Base-by-base conservation (phyloP, 2,888 invertebrate genomes). In the Cremastinae sp. region DNA sequence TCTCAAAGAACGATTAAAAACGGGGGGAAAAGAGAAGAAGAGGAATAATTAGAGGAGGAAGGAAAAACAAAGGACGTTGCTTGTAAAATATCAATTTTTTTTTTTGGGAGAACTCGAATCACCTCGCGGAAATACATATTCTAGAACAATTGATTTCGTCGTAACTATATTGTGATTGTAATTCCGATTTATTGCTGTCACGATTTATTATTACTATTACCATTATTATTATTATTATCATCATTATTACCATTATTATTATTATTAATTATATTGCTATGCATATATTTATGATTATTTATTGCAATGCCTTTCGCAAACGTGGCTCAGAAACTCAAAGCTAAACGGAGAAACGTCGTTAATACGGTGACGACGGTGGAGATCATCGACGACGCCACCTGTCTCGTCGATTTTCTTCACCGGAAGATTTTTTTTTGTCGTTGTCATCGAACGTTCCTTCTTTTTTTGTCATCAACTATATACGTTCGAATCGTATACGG, bases 91-190 rank as follows among this genome's bases (percentile, higher is more conserved):
- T 36, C 34, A 28, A 53, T 70, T 41, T 43, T 62, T 54, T 49
- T 28, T n/a, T n/a, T n/a, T n/a, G n/a, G n/a, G n/a, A 47, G 53
- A 14, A 51, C 58, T 59, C 28, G 38, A 53, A 61, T 68, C 58
- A 41, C 16, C 61, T 54, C 45, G 68, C 51, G 61, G 68, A 56
- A 74, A 28, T 28, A 28, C 5, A 28, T 54, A 16, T 28, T 54
- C 43, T 70, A 62, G 61, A 62, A 54, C 70, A 61, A 70, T 70
- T 70, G 53, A 16, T 61, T 70, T 53, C 61, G 61, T 54, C 53
- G 54, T 53, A 51, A 59, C 61, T 45, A 53, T n/a, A n/a, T 61
- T 43, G 45, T 70, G 65, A 66, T 66, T 66, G 43, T 12, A 34
- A 61, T 61, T 70, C 36, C 70, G 53, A 62, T 62, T 7, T 49